Evolutionary conservation across 2,797 vertebrate genomes (phyloP), one percentile per base, ranked within the genome.

Genomic region (Xenentodon cancila): DNA sequence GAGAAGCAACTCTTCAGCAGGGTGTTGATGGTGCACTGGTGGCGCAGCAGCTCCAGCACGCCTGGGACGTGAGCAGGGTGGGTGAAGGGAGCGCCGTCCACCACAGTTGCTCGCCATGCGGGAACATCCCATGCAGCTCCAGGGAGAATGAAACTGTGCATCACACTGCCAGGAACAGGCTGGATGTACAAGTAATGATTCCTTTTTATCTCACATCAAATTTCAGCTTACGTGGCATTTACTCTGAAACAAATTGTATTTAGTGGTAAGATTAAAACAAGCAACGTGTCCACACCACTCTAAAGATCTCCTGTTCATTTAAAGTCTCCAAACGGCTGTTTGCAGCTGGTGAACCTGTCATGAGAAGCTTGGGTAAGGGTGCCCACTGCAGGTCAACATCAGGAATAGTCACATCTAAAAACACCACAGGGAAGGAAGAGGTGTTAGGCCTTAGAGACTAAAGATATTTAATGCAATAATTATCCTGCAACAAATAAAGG

Each of bases 1-100:
- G 80, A 71, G 45, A 94, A 54, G 21, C 94, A 95, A 91, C 94
- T 97, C 49, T 76, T 84, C 68, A 97, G 85, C 47, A 97, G 88
- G 7, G 85, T 81, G 82, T 95, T 97, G 22, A 90, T 80, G 21
- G 73, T 81, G 51, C 92, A 84, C 84, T 96, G 95, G 62, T 93
- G 92, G 2, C 94, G 90, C 34, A 97, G 92, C 74, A 94, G 60
- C 64, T 94, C 88, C 87, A 96, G 86, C 16, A 95, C 6, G 0
- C 60, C 59, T 3, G 94, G 91, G 47, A 97, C 85, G 0, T 94
- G 94, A 20, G 91, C 84, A 0, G 94, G 94, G 46, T 95, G 93
- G 42, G 84, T 92, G 84, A 97, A 96, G 30, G 94, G 93, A 71
- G 97, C 69, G 7, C 84, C 85, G 69, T 72, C 87, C 79, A 95